Conservation (phyloP, 2,888 invertebrate species). For the Callimorpha dominula region DNA sequence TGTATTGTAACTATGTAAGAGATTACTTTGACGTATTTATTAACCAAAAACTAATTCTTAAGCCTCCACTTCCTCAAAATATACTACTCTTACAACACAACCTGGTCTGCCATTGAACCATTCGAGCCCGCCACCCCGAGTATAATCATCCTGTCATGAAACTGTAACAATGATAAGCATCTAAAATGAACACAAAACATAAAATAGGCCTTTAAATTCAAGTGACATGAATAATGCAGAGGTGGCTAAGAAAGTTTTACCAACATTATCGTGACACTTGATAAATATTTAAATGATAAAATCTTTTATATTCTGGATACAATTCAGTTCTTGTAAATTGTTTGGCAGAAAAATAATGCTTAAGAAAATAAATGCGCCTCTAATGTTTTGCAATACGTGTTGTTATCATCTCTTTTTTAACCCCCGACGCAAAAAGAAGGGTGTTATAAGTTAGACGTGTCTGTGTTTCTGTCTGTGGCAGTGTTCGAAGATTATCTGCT, state of each 20-base stretch:
- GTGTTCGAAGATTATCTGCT: too few species aligned
- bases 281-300: conserved; percentile 4
- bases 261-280: conserved; percentile 2
- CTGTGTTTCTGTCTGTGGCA: too few species aligned
- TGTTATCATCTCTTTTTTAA: not conserved
- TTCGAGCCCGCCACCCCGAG: too few species aligned
- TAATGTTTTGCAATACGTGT: not conserved
- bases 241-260: conserved; percentile 1
- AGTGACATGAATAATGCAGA: conserved; percentile 6
- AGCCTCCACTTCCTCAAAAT: too few species aligned
- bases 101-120: too few species aligned
- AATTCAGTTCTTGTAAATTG: not conserved
- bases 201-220: not conserved
- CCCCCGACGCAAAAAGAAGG: too few species aligned
- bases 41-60: too few species aligned
- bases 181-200: not conserved
- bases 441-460: too few species aligned
- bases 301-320: not conserved
- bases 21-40: not conserved
- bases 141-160: too few species aligned
- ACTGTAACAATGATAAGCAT: not conserved
- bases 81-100: too few species aligned
- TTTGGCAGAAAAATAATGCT: not conserved
- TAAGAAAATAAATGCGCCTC: not conserved
- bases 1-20: not conserved